Evolutionary conservation across 1,140 invertebrate genomes (phyloP).

Genomic region (Scaptomyza hsui): DNA sequence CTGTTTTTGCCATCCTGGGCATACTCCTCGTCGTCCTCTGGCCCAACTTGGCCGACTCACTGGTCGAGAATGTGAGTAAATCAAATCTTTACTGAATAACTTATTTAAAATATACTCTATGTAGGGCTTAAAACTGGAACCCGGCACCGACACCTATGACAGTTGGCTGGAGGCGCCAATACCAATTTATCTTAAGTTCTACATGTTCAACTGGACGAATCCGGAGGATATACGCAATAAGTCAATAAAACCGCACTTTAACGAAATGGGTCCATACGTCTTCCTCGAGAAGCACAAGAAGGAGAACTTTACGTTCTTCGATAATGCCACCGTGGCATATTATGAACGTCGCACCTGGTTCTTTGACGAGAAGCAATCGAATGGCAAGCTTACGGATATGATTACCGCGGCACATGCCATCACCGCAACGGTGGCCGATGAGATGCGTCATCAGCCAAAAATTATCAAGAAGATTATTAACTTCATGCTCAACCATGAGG

Average conservation of each 20-base stretch:
- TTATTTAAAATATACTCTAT: neutral
- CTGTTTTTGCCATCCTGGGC: slow-evolving; percentile 58
- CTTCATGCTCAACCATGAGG: slow-evolving; percentile 85
- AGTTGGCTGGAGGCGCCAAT: slow-evolving; percentile 91
- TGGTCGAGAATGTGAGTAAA: slow-evolving; percentile 67
- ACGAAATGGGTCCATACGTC: slow-evolving; percentile 88
- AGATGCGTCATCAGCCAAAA: slow-evolving; percentile 84
- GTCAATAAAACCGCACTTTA: slow-evolving; percentile 87
- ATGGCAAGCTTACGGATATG: slow-evolving; percentile 89
- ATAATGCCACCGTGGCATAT: slow-evolving; percentile 93
- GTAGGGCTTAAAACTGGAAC: slow-evolving; percentile 87
- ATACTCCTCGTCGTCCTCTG: slow-evolving; percentile 62
- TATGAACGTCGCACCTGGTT: slow-evolving; percentile 90
- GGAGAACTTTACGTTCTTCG: slow-evolving; percentile 87
- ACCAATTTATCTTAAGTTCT: slow-evolving; percentile 91
- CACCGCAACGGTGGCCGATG: slow-evolving; percentile 87
- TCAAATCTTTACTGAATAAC: neutral
- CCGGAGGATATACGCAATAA: slow-evolving; percentile 86
- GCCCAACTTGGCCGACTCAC: slow-evolving; percentile 55
- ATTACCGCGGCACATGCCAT: slow-evolving; percentile 92
- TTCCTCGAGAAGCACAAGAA: slow-evolving; percentile 87
- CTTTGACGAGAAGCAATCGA: slow-evolving; percentile 89
- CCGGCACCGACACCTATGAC: slow-evolving; percentile 86
- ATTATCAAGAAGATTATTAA: slow-evolving; percentile 85
- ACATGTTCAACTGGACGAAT: slow-evolving; percentile 94